A percentile compares a stretch with the other conserved stretches of the same genome.
These are phyloP conservation scores for Ceryle rudis DNA, from an alignment of 2,797 vertebrate genomes.

Conservation along the genomic window DNA sequence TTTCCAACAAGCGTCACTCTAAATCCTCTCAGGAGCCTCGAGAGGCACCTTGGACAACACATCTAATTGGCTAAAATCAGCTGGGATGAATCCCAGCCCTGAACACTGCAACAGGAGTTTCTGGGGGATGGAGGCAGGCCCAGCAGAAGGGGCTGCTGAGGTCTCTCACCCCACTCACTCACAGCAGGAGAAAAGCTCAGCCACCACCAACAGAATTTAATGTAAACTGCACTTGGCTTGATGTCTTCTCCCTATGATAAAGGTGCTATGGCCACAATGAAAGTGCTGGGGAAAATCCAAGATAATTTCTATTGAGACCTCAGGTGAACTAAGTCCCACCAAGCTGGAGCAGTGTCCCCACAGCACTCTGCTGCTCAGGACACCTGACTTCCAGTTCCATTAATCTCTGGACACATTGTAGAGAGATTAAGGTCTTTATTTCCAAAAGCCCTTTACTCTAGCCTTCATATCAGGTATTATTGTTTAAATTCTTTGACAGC, in stretches of 20 bases:
- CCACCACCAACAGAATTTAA: background rate
- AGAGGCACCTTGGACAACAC: background rate
- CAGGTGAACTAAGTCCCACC: background rate
- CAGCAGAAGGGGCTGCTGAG: background rate
- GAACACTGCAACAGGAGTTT: background rate
- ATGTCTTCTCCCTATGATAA: background rate
- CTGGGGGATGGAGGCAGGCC: background rate
- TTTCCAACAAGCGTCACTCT: background rate
- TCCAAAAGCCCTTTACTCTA: background rate
- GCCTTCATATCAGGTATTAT: slow-evolving; percentile 16
- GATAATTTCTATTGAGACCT: background rate
- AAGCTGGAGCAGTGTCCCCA: background rate
- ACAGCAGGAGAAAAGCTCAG: background rate
- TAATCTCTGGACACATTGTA: background rate
- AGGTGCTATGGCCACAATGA: fast-evolving
- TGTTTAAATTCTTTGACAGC: slow-evolving; percentile 65
- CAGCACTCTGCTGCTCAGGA: background rate
- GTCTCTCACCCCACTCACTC: background rate
- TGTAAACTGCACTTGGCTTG: background rate
- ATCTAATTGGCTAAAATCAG: background rate
- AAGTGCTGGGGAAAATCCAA: background rate
- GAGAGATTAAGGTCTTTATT: slow-evolving; percentile 10
- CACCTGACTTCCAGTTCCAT: background rate
- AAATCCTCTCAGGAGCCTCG: background rate
- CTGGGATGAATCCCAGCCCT: background rate